Evolutionary conservation across 2,888 invertebrate species (phyloP), one percentile per base, ranked within the genome.

Genomic region (Muscina levida): DNA sequence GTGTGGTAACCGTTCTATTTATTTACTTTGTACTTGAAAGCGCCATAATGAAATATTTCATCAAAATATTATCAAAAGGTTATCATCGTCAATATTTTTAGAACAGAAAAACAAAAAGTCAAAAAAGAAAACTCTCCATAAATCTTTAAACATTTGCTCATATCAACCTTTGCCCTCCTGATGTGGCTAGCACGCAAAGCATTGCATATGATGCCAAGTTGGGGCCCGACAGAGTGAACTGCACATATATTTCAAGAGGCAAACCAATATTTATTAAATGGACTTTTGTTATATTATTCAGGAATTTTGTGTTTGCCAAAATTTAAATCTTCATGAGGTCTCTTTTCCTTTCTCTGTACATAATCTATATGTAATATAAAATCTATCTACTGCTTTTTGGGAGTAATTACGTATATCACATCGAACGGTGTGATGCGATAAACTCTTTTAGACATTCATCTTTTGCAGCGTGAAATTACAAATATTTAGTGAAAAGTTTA

Each of bases 401-500:
- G n/a, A n/a, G n/a, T n/a, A n/a, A n/a, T n/a, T n/a, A n/a, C n/a
- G n/a, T n/a, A n/a, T n/a, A n/a, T n/a, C n/a, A n/a, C 8, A 31
- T 31, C 31, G 31, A 5, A 8, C 8, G 31, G 31, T 3, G 8
- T 31, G 17, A 31, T 51, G 31, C 10, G 53, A 68, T 53, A n/a
- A 70, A 56, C 56, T 46, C 13, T 31, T 31, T 31, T 53, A 77
- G 65, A 79, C 56, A 53, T 48, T 53, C 71, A 79, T 76, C 51
- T 68, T 31, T 62, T 37, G 24, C 57, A 67, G 46, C 65, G 59
- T 51, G 66, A 75, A 62, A 70, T 68, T 70, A 39, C 48, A 72
- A 77, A 70, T 74, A 70, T 59, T 62, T 22, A 19, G 48, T 77
- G 77, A 62, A 86, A 86, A 87, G 85, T 87, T 89, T 89, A 90